Base-by-base conservation (phyloP, 2,888 invertebrate species). In the Nowickia ferox region DNA sequence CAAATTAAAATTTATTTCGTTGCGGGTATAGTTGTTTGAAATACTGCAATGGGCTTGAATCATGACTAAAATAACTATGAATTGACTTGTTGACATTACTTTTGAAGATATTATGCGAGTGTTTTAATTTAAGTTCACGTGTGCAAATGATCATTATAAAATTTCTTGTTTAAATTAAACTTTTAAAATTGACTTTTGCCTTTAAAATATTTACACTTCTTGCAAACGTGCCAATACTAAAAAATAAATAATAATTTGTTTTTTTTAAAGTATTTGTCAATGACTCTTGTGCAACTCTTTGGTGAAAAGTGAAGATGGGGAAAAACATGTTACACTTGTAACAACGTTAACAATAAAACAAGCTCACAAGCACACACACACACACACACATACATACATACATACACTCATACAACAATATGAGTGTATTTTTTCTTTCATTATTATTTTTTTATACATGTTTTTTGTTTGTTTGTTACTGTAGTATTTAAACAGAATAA, bases 211-310 rank as follows among this genome's bases (percentile, higher is more conserved):
- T 57, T 44, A 55, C 53, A n/a, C 15, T 44, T 5, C 15, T 44
- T 2, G 40, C 13, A 53, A 68, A 63, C 11, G 51, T 69, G 40
- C 40, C 22, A 46, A 75, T 66, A 75, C 68, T 80, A 75, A 69
- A 75, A 66, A 46, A 68, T 42, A 74, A 68, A 75, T 46, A 81
- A 81, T 75, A 68, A 68, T 75, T 72, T 74, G 44, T 17, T 68
- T 63, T 6, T 30, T 30, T 19, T 6, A 22, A 66, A 74, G 42
- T 1, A 53, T 63, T 69, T 71, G 48, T 55, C 44, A 71, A 72
- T 68, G 55, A 65, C 63, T 40, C 69, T 82, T 40, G 19, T 65
- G 51, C 65, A 71, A 13, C 22, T 82, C 71, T 46, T n/a, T 71
- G 71, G 55, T 65, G n/a, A 65, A 51, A 76, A 11, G 55, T 30